Percentiles rank a stretch among this genome's conserved stretches.
These are phyloP conservation scores for Menura novaehollandiae DNA, from an alignment of 2,113 vertebrate genomes.

Conservation along the genomic window DNA sequence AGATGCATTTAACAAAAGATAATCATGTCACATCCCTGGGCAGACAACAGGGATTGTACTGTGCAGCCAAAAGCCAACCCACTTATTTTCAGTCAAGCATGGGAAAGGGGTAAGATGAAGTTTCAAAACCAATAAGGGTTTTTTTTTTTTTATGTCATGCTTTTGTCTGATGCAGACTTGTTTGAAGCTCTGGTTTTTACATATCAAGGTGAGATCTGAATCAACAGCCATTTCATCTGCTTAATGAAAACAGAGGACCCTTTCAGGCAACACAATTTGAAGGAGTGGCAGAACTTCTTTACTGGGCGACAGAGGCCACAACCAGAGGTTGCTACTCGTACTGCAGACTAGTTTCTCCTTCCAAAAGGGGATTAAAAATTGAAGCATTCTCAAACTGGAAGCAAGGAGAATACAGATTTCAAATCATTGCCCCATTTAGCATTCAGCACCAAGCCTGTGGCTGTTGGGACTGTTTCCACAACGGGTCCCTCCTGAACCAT, in stretches of 20 bases:
- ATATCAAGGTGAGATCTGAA: neutral
- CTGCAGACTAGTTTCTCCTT: neutral
- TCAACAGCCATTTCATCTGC: neutral
- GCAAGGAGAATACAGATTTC: neutral
- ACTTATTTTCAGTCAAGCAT: slow-evolving; percentile 31
- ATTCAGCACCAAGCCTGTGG: neutral
- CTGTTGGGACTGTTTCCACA: neutral
- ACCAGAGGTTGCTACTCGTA: neutral
- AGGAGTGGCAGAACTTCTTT: neutral
- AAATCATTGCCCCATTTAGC: neutral
- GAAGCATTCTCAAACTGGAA: neutral
- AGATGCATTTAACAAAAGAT: slow-evolving; percentile 39
- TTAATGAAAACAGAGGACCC: neutral
- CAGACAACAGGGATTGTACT: slow-evolving; percentile 42
- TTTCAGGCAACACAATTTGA: neutral
- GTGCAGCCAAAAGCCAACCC: slow-evolving; percentile 23
- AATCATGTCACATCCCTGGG: neutral
- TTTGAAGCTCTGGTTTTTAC: neutral
- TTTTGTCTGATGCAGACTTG: neutral
- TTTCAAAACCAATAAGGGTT: neutral
- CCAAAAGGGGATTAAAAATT: neutral
- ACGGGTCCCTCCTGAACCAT: neutral
- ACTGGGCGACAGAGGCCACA: neutral
- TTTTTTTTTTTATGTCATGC: neutral
- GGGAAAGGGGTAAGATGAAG: slow-evolving; percentile 1